Percentiles rank a stretch among this genome's conserved stretches.
Conservation (phyloP, 2,113 vertebrate genomes). For the Mus spicilegus region DNA sequence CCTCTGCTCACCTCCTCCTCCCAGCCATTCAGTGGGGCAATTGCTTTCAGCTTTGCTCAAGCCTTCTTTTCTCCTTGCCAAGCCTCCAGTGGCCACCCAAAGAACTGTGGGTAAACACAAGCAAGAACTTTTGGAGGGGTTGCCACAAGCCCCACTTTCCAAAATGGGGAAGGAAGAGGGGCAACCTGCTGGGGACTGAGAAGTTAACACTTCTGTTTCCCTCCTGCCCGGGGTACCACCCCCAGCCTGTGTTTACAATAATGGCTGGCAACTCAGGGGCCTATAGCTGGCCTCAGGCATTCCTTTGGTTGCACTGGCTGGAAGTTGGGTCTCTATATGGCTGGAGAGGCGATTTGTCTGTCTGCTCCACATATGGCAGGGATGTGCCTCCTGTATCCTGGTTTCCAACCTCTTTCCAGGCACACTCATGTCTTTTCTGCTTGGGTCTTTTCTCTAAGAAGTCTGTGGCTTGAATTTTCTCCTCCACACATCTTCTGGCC, state of each 20-base stretch:
- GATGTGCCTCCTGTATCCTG: background rate
- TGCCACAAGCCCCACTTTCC: background rate
- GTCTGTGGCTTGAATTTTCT: background rate
- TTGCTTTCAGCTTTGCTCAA: background rate
- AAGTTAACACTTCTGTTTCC: background rate
- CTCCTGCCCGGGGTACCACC: background rate
- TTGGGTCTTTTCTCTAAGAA: background rate
- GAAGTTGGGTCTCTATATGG: slow-evolving; percentile 26
- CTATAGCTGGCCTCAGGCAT: slow-evolving; percentile 8
- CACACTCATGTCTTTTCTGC: rapidly evolving
- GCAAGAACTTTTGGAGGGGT: background rate
- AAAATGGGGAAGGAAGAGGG: background rate
- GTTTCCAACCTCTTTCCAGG: background rate
- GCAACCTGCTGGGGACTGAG: background rate
- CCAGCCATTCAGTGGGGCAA: background rate
- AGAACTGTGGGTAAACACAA: background rate
- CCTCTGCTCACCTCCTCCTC: slow-evolving; percentile 75
- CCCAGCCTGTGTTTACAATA: background rate
- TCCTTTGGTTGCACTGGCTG: slow-evolving; percentile 24
- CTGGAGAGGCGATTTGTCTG: background rate
- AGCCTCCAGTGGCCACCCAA: background rate
- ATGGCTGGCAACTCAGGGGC: background rate
- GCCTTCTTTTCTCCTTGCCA: background rate
- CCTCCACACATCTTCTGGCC: background rate
- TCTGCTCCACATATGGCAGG: background rate